These are phyloP conservation scores for Bolborhynchus lineola DNA, from an alignment of 2,113 vertebrate species.

Conservation along the genomic window DNA sequence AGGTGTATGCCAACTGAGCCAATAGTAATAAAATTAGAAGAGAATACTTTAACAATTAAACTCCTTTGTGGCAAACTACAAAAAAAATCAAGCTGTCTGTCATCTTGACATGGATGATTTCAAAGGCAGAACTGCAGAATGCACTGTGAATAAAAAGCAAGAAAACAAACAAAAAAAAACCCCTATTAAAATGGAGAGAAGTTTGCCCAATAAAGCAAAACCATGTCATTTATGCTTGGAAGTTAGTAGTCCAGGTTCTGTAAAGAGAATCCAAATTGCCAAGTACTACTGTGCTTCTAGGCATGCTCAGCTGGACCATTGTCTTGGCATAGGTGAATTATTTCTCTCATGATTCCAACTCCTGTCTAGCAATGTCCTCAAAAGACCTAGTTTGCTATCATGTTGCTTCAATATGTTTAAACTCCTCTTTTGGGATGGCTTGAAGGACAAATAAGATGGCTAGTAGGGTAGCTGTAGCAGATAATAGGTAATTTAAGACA, in stretches of 20 bases:
- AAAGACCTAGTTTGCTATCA: neutral
- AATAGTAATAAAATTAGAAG: neutral
- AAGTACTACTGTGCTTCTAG: neutral
- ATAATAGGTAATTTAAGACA: neutral
- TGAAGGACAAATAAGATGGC: neutral
- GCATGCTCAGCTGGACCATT: neutral
- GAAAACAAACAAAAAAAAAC: rapidly evolving
- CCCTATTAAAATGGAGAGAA: neutral
- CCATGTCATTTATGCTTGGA: neutral
- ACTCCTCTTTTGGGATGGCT: neutral
- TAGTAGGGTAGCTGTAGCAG: neutral
- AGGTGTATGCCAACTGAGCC: neutral
- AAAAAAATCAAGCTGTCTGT: neutral
- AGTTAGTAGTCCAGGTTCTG: neutral
- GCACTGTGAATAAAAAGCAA: neutral
- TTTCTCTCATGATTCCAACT: neutral
- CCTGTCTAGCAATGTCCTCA: neutral
- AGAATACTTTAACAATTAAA: neutral
- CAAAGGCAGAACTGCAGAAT: neutral
- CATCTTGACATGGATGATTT: neutral
- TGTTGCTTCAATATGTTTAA: neutral
- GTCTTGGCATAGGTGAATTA: neutral
- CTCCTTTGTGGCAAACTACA: neutral
- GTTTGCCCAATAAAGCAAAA: neutral
- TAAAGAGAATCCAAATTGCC: neutral